A percentile compares a stretch with the other conserved stretches of the same genome.
These are phyloP conservation scores for Onychostruthus taczanowskii DNA, from an alignment of 2,113 vertebrate species.

Conservation along the genomic window DNA sequence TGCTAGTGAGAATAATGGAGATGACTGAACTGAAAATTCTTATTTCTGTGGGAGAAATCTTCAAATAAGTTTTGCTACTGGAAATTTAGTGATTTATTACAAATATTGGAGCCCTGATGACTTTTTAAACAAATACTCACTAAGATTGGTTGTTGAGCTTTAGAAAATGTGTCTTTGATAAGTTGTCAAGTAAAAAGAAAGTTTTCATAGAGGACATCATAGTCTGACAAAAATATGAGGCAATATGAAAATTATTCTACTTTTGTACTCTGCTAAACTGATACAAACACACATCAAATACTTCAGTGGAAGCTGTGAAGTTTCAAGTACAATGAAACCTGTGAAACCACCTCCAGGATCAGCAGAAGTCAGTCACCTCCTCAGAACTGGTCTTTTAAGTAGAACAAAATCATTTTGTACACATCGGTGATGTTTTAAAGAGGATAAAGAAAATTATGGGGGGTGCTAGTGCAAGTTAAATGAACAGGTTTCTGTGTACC, in stretches of 20 bases:
- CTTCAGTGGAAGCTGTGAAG: constrained; percentile 61
- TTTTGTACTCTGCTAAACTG: constrained; percentile 17
- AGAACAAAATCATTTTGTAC: constrained; percentile 40
- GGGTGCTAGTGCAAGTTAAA: background rate
- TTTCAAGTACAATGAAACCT: constrained; percentile 69
- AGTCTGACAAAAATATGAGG: constrained; percentile 16
- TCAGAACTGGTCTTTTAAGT: constrained; percentile 36
- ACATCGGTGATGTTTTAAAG: background rate
- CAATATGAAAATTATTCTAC: constrained; percentile 45
- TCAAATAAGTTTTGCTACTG: background rate
- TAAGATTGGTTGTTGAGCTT: background rate
- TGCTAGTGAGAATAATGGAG: background rate
- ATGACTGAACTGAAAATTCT: background rate
- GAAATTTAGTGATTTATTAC: background rate
- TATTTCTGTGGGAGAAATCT: background rate
- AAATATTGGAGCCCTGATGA: background rate
- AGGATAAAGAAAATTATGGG: background rate
- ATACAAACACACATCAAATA: constrained; percentile 33
- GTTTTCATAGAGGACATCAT: background rate
- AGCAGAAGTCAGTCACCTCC: constrained; percentile 61
- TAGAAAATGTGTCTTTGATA: background rate
- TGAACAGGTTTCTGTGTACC: background rate
- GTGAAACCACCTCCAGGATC: constrained; percentile 68
- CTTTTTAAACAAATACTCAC: background rate
- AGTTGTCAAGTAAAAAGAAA: constrained; percentile 1